Conservation (phyloP, 2,888 invertebrate species). For the Cylindroiulus punctatus region DNA sequence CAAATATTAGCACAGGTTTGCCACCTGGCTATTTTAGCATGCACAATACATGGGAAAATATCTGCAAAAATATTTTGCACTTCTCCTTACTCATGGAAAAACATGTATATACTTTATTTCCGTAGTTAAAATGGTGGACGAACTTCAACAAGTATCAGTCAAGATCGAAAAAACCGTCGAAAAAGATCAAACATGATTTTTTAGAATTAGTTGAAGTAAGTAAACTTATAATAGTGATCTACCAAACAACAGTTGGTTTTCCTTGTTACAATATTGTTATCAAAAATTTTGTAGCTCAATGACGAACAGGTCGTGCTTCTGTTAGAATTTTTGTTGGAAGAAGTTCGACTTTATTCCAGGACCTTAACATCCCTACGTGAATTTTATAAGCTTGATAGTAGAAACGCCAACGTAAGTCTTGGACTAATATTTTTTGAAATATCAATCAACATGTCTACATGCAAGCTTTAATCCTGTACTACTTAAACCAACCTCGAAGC, state of each 20-base stretch:
- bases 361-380: constrained; percentile 60
- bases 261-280: neutral
- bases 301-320: constrained; percentile 62
- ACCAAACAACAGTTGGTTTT: neutral
- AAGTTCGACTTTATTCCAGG: constrained; percentile 58
- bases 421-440: neutral
- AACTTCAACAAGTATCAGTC: neutral
- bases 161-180: neutral
- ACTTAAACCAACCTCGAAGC: no score
- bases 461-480: no score
- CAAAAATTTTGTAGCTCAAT: constrained; percentile 10
- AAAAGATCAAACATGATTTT: neutral
- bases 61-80: neutral
- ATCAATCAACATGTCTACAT: no score
- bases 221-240: neutral
- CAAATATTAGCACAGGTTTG: constrained; percentile 14
- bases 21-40: neutral
- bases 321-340: constrained; percentile 62
- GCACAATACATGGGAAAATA: neutral
- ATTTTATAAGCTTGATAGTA: constrained; percentile 58
- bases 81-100: neutral
- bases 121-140: constrained; percentile 1
- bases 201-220: neutral
- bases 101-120: neutral
- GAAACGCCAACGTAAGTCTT: constrained; percentile 51